A percentile compares a stretch with the other conserved stretches of the same genome.
Conservation (phyloP, 2,797 vertebrate species). For the Bradypus variegatus region DNA sequence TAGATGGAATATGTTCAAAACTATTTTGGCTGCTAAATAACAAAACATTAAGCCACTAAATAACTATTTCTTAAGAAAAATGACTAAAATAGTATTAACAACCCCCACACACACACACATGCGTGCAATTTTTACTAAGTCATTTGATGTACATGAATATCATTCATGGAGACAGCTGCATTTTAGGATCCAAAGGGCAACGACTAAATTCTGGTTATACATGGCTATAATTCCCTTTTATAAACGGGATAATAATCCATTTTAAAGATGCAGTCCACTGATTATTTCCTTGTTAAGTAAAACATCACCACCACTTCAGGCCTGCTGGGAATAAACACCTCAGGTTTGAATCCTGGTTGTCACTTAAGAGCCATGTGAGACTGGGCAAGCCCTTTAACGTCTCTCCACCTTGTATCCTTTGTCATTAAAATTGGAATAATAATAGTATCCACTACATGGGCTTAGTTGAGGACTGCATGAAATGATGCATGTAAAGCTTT, state of each 20-base stretch:
- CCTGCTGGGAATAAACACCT: neutral
- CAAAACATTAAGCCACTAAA: neutral
- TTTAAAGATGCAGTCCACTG: slow-evolving; percentile 2
- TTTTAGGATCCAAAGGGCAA: slow-evolving; percentile 19
- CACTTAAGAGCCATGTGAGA: neutral
- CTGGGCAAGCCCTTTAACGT: neutral
- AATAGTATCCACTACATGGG: neutral
- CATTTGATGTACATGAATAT: neutral
- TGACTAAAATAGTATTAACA: neutral
- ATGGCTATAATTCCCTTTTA: neutral
- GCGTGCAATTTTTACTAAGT: neutral
- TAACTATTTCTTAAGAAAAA: neutral
- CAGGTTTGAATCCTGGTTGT: neutral
- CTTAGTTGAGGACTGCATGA: neutral
- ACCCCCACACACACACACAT: too few relatives aligned
- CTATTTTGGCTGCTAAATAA: neutral
- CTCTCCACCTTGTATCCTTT: neutral
- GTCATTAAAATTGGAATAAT: neutral
- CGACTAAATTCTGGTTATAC: neutral
- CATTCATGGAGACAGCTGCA: neutral
- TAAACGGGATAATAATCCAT: neutral
- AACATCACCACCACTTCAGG: neutral
- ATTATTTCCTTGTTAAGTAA: neutral
- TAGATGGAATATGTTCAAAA: neutral
- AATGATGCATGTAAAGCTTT: neutral